phyloP scores from a whole-genome alignment of 2,888 invertebrate genomes.

The Acleris holmiana region DNA sequence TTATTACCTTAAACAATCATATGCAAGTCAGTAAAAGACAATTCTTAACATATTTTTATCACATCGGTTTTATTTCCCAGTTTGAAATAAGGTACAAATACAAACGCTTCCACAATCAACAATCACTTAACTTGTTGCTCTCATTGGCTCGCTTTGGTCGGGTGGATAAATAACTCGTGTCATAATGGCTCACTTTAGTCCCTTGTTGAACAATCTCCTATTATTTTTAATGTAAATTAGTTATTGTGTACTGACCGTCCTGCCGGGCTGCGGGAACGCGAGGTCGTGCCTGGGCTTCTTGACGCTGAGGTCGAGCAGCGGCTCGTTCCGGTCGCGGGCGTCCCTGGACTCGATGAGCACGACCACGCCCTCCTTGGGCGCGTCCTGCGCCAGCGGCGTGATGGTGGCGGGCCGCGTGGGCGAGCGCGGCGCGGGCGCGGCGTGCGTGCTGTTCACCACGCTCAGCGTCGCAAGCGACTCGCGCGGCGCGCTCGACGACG shows the following conservation, averaged over 20 bases:
- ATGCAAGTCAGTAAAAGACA: too few relatives aligned
- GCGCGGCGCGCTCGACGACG: slow-evolving; percentile 55
- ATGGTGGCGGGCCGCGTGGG: slow-evolving; percentile 88
- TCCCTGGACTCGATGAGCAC: slow-evolving; percentile 82
- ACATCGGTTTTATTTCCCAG: too few relatives aligned
- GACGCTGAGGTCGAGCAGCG: slow-evolving; percentile 77
- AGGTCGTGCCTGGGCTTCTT: slow-evolving; percentile 46
- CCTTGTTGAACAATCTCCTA: too few relatives aligned
- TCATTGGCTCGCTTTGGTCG: too few relatives aligned
- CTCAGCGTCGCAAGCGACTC: slow-evolving; percentile 87
- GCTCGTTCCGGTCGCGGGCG: slow-evolving; percentile 78
- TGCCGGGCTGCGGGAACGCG: slow-evolving; percentile 52
- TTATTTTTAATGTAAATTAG: too few relatives aligned
- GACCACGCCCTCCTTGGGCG: slow-evolving; percentile 86
- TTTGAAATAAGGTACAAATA: too few relatives aligned
- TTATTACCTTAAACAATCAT: too few relatives aligned
- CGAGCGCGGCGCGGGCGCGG: slow-evolving; percentile 57
- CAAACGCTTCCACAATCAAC: too few relatives aligned
- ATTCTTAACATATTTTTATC: too few relatives aligned
- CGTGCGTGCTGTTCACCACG: slow-evolving; percentile 84
- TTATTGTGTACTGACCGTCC: slow-evolving; percentile 56
- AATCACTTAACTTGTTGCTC: too few relatives aligned
- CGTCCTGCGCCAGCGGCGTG: slow-evolving; percentile 81
- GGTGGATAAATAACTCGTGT: too few relatives aligned
- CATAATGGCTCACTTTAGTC: too few relatives aligned